phyloP scores from a whole-genome alignment of 2,888 invertebrate genomes.

The Pemphredon lugubris region DNA sequence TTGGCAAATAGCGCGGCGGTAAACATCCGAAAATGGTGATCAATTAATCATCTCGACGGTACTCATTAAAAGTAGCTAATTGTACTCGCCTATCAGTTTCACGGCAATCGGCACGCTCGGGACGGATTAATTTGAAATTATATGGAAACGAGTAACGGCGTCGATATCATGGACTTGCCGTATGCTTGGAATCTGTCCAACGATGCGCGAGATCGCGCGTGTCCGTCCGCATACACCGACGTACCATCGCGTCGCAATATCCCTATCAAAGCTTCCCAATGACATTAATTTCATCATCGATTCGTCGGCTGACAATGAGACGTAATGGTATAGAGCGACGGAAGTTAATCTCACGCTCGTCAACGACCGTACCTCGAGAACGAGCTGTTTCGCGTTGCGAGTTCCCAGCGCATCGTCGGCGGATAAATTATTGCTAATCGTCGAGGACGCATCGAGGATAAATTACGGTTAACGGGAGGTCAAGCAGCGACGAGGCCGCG shows the following conservation, averaged over 20 bases:
- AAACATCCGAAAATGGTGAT: not conserved
- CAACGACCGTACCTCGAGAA: slow-evolving; percentile 8
- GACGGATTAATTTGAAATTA: slow-evolving; percentile 41
- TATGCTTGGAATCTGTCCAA: slow-evolving; percentile 42
- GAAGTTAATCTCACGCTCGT: slow-evolving; percentile 45
- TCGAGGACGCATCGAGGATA: not conserved
- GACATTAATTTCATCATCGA: slow-evolving; percentile 53
- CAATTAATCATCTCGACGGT: not conserved
- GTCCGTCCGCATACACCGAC: not conserved
- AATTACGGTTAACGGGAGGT: not conserved
- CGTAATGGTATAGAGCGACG: slow-evolving; percentile 45
- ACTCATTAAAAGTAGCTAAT: slow-evolving; percentile 3
- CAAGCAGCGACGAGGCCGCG: not conserved
- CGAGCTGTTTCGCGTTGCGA: slow-evolving; percentile 7
- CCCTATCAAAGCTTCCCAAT: slow-evolving; percentile 46
- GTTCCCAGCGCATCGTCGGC: slow-evolving; percentile 10
- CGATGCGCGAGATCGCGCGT: slow-evolving; percentile 2
- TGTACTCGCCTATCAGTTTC: slow-evolving; percentile 14
- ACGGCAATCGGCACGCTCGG: not conserved
- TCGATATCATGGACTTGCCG: slow-evolving; percentile 28
- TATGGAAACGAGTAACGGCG: slow-evolving; percentile 22
- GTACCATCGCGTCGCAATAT: slow-evolving; percentile 23
- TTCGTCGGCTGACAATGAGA: slow-evolving; percentile 23
- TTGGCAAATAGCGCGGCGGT: not conserved
- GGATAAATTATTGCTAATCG: slow-evolving; percentile 21